Percentiles rank a stretch among this genome's conserved stretches.
These are phyloP conservation scores for Danio jaintianensis DNA, from an alignment of 2,797 vertebrate species.

Conservation along the genomic window DNA sequence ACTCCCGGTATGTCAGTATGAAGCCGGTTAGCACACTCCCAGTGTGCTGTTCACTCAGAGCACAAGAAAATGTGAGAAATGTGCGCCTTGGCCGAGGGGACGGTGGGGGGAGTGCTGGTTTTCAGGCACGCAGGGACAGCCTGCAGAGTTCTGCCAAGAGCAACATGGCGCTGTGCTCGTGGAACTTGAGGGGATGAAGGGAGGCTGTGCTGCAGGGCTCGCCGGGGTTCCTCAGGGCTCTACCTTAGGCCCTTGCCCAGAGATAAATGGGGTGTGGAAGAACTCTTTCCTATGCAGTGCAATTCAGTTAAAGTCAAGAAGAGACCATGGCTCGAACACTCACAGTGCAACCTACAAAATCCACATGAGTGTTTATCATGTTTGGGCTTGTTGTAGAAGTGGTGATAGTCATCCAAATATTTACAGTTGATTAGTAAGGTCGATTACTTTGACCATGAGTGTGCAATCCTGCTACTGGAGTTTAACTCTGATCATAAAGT, in stretches of 20 bases:
- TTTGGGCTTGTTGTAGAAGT: constrained; percentile 21
- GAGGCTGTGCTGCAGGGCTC: constrained; percentile 51
- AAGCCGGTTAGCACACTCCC: constrained; percentile 46
- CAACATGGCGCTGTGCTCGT: constrained; percentile 78
- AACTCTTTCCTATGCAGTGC: constrained; percentile 55
- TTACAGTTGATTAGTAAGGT: background rate
- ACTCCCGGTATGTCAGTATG: constrained; percentile 41
- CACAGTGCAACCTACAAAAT: constrained; percentile 23
- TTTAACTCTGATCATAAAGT: background rate
- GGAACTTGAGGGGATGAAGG: constrained; percentile 56
- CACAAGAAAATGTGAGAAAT: constrained; percentile 83
- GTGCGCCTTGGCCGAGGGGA: constrained; percentile 76
- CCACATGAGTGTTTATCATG: constrained; percentile 11
- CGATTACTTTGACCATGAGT: background rate
- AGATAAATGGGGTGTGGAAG: constrained; percentile 58
- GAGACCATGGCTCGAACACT: constrained; percentile 35
- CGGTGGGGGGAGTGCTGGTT: constrained; percentile 66
- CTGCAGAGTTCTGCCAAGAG: constrained; percentile 83
- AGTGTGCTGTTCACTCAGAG: constrained; percentile 51
- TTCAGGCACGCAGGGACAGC: constrained; percentile 82
- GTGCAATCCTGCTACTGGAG: background rate
- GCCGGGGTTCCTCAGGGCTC: constrained; percentile 71
- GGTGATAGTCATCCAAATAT: background rate
- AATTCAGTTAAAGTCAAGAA: constrained; percentile 59
- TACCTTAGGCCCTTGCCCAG: constrained; percentile 56